These are phyloP conservation scores for Barbus barbus DNA, from an alignment of 2,113 vertebrate genomes.

Conservation along the genomic window DNA sequence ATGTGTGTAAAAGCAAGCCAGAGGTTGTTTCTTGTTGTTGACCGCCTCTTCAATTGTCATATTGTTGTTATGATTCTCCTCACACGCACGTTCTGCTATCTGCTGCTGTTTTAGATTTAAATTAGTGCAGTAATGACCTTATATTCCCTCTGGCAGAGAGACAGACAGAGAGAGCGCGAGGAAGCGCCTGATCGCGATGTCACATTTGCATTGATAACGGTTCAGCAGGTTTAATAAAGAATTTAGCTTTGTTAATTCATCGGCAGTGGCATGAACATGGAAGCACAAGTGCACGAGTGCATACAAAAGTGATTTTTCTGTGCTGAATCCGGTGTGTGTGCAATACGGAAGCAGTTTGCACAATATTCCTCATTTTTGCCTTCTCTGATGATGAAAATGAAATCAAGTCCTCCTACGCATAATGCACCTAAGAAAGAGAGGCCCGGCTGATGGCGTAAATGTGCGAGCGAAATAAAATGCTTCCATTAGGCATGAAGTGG, in stretches of 20 bases:
- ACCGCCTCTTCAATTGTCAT: not conserved
- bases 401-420: constrained; percentile 7
- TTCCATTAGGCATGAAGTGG: constrained; percentile 21
- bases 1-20: not conserved
- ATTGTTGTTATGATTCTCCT: constrained; percentile 29
- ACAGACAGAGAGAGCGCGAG: constrained; percentile 11
- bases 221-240: constrained; percentile 46
- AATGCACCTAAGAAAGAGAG: not conserved
- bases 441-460: not conserved
- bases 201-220: constrained; percentile 37
- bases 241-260: constrained; percentile 32
- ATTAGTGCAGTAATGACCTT: constrained; percentile 43
- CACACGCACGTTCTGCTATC: constrained; percentile 10
- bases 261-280: not conserved
- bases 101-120: constrained; percentile 16
- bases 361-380: not conserved
- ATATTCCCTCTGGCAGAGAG: constrained; percentile 33
- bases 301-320: not conserved
- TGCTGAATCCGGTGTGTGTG: not conserved
- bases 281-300: not conserved
- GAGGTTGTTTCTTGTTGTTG: not conserved
- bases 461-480: not conserved
- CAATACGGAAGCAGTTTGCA: not conserved
- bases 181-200: not conserved
- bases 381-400: not conserved